Evolutionary conservation across 2,888 invertebrate genomes (phyloP).

Genomic region (Erebia palarica): DNA sequence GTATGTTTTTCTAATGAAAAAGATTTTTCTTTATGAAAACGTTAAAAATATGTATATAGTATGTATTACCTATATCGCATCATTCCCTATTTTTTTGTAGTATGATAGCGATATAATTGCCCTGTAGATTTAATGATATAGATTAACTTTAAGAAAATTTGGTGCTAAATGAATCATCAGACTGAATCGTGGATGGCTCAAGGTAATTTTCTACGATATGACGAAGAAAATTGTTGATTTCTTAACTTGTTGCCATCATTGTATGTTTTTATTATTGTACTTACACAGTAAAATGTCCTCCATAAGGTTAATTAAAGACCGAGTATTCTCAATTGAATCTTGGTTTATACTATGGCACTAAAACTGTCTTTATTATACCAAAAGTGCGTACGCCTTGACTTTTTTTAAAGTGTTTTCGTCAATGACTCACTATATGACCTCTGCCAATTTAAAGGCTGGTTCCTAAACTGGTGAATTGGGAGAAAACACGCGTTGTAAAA

Average conservation of each 20-base stretch:
- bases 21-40: conserved; percentile 16
- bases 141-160: conserved; percentile 62
- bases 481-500: no score
- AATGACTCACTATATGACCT: background rate
- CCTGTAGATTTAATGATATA: conserved; percentile 54
- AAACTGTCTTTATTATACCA: background rate
- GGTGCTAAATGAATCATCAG: conserved; percentile 72
- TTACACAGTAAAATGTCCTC: conserved; percentile 14
- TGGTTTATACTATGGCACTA: conserved; percentile 13
- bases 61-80: conserved; percentile 58
- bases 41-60: conserved; percentile 2
- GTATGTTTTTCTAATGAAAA: background rate
- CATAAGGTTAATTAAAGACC: background rate
- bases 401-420: background rate
- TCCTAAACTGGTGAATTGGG: background rate
- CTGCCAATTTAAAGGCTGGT: conserved; percentile 1
- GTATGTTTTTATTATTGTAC: conserved; percentile 21
- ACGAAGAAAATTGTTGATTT: conserved; percentile 12
- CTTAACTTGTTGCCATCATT: conserved; percentile 49
- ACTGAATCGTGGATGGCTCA: conserved; percentile 70
- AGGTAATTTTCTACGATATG: conserved; percentile 49
- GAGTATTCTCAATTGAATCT: conserved; percentile 16
- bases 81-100: conserved; percentile 71
- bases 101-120: conserved; percentile 61
- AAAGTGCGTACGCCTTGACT: no score